Base-by-base conservation (phyloP, 2,113 vertebrate species). In the Epinephelus fuscoguttatus region DNA sequence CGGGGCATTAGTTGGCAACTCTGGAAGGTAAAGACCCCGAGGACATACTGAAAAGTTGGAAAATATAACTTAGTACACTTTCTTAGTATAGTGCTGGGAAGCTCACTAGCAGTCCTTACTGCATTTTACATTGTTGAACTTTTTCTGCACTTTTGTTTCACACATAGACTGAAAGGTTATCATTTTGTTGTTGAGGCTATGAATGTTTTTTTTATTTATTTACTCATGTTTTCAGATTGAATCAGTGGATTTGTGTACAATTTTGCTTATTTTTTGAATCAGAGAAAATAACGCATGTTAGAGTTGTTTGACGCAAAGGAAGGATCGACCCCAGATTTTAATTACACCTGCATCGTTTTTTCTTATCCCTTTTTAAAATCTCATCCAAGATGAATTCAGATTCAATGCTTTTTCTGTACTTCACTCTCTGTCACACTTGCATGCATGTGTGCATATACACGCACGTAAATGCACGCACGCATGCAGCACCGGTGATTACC, bases 401-500 rank as follows among this genome's bases (percentile, higher is more conserved):
- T 13, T 55, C 14, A 55, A 78, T n/a, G 75, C 68, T 69, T 73
- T 81, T 85, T 69, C 17, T 70, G 75, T 71, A 66, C 71, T 75
- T 84, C 63, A 84, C 63, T 88, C 87, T 69, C 71, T 80, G 78
- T 83, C 80, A 81, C 81, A 74, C 74, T 75, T 19, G 66, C 70
- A 86, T 82, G 70, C 73, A 75, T 60, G 52, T 33, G 18, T 61
- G 50, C 45, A 69, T 25, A 62, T 8, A 57, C 62, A 77, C 61
- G 62, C 75, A 71, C 50, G 27, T 42, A 72, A 70, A 74, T 74
- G 80, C 66, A 62, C 80, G 74, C 80, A 63, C 25, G 47, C 81
- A 73, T 69, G 75, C 76, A 67, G 83, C 81, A 91, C 42, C 72
- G 85, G 78, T 92, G 88, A 94, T 94, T 93, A 94, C 91, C 88